Evolutionary conservation across 2,113 vertebrate species (phyloP).

Genomic region (Oreotrochilus melanogaster): DNA sequence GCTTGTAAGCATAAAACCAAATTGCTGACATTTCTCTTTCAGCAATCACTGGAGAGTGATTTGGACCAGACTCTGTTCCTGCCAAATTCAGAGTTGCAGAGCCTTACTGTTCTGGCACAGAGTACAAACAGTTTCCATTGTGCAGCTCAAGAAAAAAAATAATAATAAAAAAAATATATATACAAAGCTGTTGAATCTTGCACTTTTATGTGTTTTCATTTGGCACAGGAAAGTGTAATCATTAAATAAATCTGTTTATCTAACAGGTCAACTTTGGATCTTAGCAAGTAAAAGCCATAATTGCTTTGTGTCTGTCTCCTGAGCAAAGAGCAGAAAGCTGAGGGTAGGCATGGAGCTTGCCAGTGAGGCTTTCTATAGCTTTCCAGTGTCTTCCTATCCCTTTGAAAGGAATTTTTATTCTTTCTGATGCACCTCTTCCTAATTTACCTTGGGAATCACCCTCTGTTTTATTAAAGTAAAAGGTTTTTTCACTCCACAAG

Average conservation of each 20-base stretch:
- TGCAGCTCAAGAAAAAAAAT: constrained; percentile 45
- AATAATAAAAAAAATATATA: not conserved
- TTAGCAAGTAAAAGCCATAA: not conserved
- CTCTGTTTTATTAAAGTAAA: not conserved
- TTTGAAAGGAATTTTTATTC: constrained; percentile 24
- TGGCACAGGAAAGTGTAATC: constrained; percentile 13
- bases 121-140: constrained; percentile 79
- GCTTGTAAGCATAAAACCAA: constrained; percentile 16
- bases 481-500: not conserved
- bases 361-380: not conserved
- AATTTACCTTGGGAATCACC: not conserved
- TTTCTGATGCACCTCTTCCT: constrained; percentile 7
- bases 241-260: constrained; percentile 38
- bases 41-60: constrained; percentile 25
- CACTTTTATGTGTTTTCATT: constrained; percentile 39
- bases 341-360: not conserved
- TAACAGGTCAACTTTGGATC: not conserved
- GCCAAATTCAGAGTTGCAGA: constrained; percentile 56
- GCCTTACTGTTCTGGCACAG: constrained; percentile 70
- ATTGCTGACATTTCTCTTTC: constrained; percentile 15
- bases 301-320: not conserved
- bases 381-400: constrained; percentile 30
- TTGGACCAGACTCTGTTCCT: not conserved
- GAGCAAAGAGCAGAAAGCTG: constrained; percentile 16
- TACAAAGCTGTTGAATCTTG: constrained; percentile 31